Conservation (phyloP, 2,113 vertebrate species). For the Hydrolagus affinis region DNA sequence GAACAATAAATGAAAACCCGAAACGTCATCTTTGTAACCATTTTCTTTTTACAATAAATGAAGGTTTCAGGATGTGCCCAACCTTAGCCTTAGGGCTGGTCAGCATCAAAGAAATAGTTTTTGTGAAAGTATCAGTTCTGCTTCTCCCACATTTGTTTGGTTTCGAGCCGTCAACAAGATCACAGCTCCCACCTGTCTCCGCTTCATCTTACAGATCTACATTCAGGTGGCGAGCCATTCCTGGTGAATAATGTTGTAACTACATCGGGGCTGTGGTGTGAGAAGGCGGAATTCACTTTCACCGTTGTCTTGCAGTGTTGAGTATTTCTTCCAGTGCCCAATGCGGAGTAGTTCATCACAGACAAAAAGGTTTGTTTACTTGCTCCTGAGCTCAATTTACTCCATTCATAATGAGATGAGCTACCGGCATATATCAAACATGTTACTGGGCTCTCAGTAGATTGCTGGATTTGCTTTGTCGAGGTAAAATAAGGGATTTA, state of each 20-base stretch:
- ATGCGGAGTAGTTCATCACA: too few species aligned
- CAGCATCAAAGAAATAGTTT: background rate
- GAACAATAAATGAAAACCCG: too few species aligned
- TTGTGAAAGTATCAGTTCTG: background rate
- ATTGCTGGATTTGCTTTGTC: background rate
- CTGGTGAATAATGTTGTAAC: conserved; percentile 4
- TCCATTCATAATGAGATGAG: background rate
- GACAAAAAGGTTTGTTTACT: background rate
- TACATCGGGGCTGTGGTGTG: background rate
- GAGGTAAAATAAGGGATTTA: background rate
- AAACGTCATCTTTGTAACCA: background rate
- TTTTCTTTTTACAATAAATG: background rate
- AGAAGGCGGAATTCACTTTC: background rate
- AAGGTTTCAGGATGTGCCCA: background rate
- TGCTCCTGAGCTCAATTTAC: background rate
- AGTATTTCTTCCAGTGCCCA: background rate
- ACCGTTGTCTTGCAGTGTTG: background rate
- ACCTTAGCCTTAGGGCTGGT: conserved; percentile 4
- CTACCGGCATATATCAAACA: background rate
- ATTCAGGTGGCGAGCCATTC: background rate
- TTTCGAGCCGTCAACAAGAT: background rate
- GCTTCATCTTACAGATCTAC: background rate
- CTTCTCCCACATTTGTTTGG: background rate
- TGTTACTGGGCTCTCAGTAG: background rate
- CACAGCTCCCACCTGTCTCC: background rate